Conservation (phyloP, 2,888 invertebrate species). For the Pardosa pseudoannulata region DNA sequence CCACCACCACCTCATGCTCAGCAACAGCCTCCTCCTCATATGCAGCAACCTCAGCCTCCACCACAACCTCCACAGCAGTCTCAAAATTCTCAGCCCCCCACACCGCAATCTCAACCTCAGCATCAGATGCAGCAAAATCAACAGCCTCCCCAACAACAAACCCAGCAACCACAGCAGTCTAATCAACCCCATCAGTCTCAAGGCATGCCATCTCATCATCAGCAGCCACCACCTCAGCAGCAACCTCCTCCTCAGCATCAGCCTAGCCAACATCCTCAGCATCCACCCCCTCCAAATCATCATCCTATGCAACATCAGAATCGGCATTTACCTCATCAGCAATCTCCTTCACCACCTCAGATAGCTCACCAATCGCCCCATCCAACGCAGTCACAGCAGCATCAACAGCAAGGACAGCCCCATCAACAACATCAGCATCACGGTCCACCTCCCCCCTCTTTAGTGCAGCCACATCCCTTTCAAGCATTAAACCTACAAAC, state of each 20-base stretch:
- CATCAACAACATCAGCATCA: constrained; percentile 30
- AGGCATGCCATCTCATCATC: constrained; percentile 8
- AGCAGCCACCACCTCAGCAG: constrained; percentile 43
- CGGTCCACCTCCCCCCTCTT: constrained; percentile 54
- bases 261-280: constrained; percentile 49
- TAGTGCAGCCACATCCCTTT: constrained; percentile 55
- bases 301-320: constrained; percentile 61
- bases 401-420: constrained; percentile 27
- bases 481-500: constrained; percentile 71
- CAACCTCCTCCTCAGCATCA: constrained; percentile 46
- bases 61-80: constrained; percentile 28
- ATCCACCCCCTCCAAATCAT: constrained; percentile 42
- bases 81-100: constrained; percentile 5
- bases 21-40: constrained; percentile 35
- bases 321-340: constrained; percentile 59
- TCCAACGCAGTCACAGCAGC: constrained; percentile 27
- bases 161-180: constrained; percentile 15
- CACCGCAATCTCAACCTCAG: constrained; percentile 43
- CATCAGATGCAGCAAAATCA: constrained; percentile 40
- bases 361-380: constrained; percentile 62
- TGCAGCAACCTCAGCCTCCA: constrained; percentile 39
- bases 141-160: constrained; percentile 37
- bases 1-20: constrained; percentile 22
- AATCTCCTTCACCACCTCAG: constrained; percentile 62
- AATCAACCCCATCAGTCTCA: constrained; percentile 21